A percentile compares a stretch with the other conserved stretches of the same genome.
Conservation (phyloP, 2,888 invertebrate species). For the Nezara viridula region DNA sequence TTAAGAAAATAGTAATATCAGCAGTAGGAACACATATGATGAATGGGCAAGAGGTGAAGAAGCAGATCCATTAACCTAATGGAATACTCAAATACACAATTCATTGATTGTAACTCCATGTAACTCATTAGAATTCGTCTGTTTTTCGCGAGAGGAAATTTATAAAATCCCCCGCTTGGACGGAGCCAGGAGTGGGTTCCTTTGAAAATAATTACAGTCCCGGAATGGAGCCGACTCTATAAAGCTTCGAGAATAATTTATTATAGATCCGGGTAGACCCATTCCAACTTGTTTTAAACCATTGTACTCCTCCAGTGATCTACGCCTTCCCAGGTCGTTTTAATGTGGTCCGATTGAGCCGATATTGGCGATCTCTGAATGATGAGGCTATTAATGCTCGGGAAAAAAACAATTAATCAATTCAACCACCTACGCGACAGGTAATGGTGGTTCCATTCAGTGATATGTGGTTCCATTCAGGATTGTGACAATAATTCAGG, state of each 20-base stretch:
- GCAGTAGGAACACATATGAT: not conserved
- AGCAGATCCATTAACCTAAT: not conserved
- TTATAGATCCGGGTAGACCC: not conserved
- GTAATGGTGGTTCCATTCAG: not conserved
- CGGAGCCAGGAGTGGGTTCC: not conserved
- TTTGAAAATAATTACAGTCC: not conserved
- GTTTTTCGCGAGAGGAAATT: not conserved
- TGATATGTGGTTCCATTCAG: too few species aligned
- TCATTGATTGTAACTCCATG: not conserved
- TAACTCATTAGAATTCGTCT: not conserved
- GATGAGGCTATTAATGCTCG: constrained; percentile 3
- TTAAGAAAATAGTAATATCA: not conserved
- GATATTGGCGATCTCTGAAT: not conserved
- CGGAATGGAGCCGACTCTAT: constrained; percentile 4
- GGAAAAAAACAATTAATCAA: constrained; percentile 1
- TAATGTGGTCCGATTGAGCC: not conserved
- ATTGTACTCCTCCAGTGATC: not conserved
- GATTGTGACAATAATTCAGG: too few species aligned
- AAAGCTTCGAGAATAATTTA: constrained; percentile 23
- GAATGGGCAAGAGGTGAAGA: not conserved
- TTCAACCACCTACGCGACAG: not conserved
- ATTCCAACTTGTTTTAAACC: not conserved
- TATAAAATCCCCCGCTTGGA: constrained; percentile 1
- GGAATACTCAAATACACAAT: not conserved
- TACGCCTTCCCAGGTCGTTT: not conserved